Evolutionary conservation across 2,113 vertebrate species (phyloP).

Genomic region (Phrynosoma blainvillii): DNA sequence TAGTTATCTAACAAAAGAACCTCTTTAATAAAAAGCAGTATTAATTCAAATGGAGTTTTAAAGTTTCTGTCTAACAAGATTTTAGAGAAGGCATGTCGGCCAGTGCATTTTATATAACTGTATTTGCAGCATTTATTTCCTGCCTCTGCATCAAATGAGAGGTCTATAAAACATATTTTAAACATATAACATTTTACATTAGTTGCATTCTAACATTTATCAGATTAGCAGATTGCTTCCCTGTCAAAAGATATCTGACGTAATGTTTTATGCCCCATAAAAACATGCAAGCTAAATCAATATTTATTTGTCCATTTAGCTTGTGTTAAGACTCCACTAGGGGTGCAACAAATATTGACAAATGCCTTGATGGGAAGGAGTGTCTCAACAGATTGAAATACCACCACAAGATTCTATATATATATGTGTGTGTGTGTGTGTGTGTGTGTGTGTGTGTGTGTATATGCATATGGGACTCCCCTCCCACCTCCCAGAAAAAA

Average conservation of each 20-base stretch:
- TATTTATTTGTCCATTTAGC: background rate
- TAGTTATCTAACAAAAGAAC: slow-evolving; percentile 53
- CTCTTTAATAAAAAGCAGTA: slow-evolving; percentile 17
- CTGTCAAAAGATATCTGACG: background rate
- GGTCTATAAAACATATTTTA: background rate
- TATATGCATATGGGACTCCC: too few relatives aligned
- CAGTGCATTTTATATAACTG: slow-evolving; percentile 22
- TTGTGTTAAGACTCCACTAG: background rate
- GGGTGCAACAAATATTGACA: too few relatives aligned
- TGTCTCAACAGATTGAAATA: too few relatives aligned
- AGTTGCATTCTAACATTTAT: background rate
- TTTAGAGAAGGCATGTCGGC: slow-evolving; percentile 29
- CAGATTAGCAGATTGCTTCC: background rate
- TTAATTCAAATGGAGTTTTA: slow-evolving; percentile 36
- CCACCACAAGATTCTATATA: too few relatives aligned
- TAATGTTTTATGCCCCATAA: background rate
- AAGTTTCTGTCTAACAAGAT: slow-evolving; percentile 31
- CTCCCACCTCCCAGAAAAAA: too few relatives aligned
- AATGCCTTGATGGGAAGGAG: too few relatives aligned
- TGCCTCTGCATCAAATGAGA: background rate
- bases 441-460: too few relatives aligned
- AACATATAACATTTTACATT: too few relatives aligned
- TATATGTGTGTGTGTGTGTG: too few relatives aligned
- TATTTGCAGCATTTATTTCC: background rate
- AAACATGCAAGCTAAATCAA: background rate